These are phyloP conservation scores for Machimus rusticus DNA, from an alignment of 2,888 invertebrate genomes.

Conservation along the genomic window DNA sequence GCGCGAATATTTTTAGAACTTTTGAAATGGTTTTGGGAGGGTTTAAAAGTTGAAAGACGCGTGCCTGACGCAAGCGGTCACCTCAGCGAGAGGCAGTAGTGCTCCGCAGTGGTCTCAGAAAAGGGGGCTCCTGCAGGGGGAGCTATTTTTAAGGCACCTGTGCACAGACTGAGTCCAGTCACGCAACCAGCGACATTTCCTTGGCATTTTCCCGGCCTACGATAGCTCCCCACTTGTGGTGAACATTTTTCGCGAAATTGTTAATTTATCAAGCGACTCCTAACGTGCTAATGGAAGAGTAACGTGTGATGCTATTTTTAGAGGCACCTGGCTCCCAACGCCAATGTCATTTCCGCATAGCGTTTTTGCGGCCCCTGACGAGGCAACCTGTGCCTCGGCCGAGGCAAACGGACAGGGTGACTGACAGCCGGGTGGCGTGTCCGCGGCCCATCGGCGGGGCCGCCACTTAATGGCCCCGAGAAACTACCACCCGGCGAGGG, in stretches of 20 bases:
- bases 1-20: not conserved
- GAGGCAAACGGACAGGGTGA: not conserved
- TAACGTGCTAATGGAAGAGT: conserved; percentile 16
- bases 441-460: not conserved
- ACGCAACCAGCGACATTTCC: not conserved
- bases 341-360: conserved; percentile 5
- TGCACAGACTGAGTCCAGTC: not conserved
- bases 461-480: not conserved
- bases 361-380: not conserved
- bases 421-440: not conserved
- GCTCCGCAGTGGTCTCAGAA: not conserved
- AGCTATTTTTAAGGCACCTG: not conserved
- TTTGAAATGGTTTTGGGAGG: not conserved
- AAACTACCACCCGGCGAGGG: not conserved
- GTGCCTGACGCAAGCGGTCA: not conserved
- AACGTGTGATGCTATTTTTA: conserved; percentile 25
- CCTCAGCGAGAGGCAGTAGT: not conserved
- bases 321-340: not conserved
- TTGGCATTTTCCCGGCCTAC: not conserved
- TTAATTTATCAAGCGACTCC: not conserved
- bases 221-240: not conserved
- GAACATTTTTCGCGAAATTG: not conserved
- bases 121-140: not conserved
- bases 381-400: not conserved
- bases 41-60: not conserved